Percentiles rank a stretch among this genome's conserved stretches.
phyloP scores from a whole-genome alignment of 2,888 invertebrate genomes.

The Cantharis rustica region DNA sequence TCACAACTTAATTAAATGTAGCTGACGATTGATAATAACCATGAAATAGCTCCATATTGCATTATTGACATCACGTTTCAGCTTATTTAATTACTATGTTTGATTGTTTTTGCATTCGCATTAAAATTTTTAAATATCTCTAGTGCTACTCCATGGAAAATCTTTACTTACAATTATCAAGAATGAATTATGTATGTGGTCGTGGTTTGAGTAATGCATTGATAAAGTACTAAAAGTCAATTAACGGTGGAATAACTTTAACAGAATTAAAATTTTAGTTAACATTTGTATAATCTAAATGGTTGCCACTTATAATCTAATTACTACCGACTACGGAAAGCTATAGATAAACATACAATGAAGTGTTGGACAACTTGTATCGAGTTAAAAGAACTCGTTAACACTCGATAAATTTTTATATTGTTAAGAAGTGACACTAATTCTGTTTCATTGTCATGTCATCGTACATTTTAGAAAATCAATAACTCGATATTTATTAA shows the following conservation, averaged over 20 bases:
- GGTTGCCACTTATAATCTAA: background rate
- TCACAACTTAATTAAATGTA: no score
- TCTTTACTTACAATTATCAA: no score
- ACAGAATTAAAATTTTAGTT: background rate
- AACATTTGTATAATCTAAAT: background rate
- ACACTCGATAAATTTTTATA: conserved; percentile 25
- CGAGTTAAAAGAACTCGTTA: background rate
- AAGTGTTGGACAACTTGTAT: background rate
- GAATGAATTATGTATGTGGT: background rate
- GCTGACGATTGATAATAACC: no score
- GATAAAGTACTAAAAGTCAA: background rate
- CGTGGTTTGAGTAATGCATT: background rate
- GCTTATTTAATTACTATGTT: no score
- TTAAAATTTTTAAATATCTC: no score
- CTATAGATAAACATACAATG: background rate
- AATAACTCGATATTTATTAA: conserved; percentile 26
- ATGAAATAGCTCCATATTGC: no score
- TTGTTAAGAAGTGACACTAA: conserved; percentile 24
- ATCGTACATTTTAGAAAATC: conserved; percentile 25
- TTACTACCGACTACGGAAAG: background rate
- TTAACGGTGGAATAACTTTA: background rate
- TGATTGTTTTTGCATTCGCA: no score
- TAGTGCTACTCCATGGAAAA: no score
- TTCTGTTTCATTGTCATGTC: conserved; percentile 24
- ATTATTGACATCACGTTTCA: no score